A percentile compares a stretch with the other conserved stretches of the same genome.
phyloP scores from a whole-genome alignment of 2,113 vertebrate species.

The Chroicocephalus ridibundus region DNA sequence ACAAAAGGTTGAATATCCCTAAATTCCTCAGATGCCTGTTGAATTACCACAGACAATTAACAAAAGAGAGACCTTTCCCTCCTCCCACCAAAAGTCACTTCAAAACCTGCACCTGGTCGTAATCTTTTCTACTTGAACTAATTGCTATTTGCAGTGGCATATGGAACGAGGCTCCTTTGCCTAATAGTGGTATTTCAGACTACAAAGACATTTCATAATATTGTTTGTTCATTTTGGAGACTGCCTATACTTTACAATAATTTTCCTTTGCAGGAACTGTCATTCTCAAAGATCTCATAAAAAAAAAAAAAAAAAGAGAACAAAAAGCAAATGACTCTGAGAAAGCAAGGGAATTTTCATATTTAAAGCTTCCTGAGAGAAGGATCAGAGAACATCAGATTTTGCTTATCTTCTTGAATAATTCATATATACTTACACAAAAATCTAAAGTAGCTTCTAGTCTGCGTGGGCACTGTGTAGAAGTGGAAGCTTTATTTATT shows the following conservation, averaged over 20 bases:
- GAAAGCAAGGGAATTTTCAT: constrained; percentile 32
- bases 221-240: constrained; percentile 13
- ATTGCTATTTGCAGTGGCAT: constrained; percentile 58
- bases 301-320: background rate
- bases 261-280: constrained; percentile 42
- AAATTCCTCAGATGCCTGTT: constrained; percentile 70
- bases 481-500: constrained; percentile 1
- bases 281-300: background rate
- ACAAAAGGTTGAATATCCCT: constrained; percentile 59
- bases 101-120: constrained; percentile 68
- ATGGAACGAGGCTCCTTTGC: background rate
- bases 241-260: constrained; percentile 27
- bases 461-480: background rate
- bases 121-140: constrained; percentile 71
- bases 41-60: constrained; percentile 64
- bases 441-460: constrained; percentile 21
- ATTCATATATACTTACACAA: constrained; percentile 11
- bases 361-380: constrained; percentile 44
- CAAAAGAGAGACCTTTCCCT: constrained; percentile 38
- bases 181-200: constrained; percentile 48
- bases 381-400: background rate
- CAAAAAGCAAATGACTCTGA: background rate
- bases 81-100: constrained; percentile 28
- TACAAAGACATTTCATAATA: constrained; percentile 51
- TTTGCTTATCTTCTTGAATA: constrained; percentile 38